Conservation (phyloP, 2,888 invertebrate species). For the Perizoma affinitatum region DNA sequence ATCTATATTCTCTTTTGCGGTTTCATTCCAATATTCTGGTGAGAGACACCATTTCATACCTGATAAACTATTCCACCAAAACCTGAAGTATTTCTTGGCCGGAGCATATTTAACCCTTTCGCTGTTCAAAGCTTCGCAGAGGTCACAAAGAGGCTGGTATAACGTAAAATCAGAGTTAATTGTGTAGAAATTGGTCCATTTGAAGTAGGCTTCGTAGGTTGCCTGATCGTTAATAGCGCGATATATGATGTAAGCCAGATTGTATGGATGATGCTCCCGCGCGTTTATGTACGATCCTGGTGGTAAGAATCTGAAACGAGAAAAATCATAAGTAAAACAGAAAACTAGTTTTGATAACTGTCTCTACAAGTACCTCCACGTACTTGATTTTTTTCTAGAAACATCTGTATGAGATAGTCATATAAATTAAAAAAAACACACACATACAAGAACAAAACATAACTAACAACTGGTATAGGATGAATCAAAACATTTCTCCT, state of each 20-base stretch:
- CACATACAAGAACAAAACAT: slow-evolving; percentile 4
- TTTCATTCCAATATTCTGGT: slow-evolving; percentile 49
- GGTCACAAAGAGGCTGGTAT: slow-evolving; percentile 53
- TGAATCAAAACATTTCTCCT: slow-evolving; percentile 2
- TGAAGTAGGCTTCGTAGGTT: slow-evolving; percentile 54
- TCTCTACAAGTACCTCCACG: too few relatives aligned
- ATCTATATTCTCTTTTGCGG: slow-evolving; percentile 39
- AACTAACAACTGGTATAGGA: neutral
- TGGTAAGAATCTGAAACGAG: slow-evolving; percentile 56
- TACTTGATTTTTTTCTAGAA: too few relatives aligned
- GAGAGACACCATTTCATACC: slow-evolving; percentile 59
- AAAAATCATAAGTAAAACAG: neutral
- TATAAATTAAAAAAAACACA: neutral
- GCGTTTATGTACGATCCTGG: slow-evolving; percentile 64
- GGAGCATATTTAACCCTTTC: slow-evolving; percentile 29
- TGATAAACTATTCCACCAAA: slow-evolving; percentile 60
- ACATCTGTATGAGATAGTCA: too few relatives aligned
- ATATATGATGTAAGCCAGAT: slow-evolving; percentile 55
- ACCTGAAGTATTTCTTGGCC: slow-evolving; percentile 50
- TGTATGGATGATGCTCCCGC: slow-evolving; percentile 53
- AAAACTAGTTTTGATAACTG: too few relatives aligned
- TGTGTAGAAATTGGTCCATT: slow-evolving; percentile 63
- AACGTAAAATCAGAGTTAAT: slow-evolving; percentile 35
- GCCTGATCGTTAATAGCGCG: slow-evolving; percentile 43
- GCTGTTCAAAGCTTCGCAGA: slow-evolving; percentile 55